A percentile compares a stretch with the other conserved stretches of the same genome.
Evolutionary conservation across 2,888 invertebrate species (phyloP).

Genomic region (Athetis lepigone): DNA sequence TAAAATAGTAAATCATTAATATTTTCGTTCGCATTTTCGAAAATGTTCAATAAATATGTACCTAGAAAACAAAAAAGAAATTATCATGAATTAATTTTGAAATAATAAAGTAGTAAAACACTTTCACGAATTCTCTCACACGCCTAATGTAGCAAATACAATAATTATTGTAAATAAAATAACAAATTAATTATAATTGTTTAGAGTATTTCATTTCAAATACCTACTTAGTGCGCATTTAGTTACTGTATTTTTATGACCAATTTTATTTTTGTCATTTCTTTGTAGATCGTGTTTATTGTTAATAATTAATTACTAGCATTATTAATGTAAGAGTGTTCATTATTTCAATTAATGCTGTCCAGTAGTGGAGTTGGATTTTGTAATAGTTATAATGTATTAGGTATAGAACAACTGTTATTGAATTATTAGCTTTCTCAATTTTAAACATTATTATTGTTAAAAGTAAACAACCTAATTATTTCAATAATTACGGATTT

Average conservation of each 20-base stretch:
- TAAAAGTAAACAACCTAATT: neutral
- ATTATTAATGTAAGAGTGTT: conserved; percentile 1
- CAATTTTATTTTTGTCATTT: neutral
- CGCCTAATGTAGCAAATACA: conserved; percentile 53
- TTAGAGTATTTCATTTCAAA: conserved; percentile 14
- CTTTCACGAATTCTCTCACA: conserved; percentile 38
- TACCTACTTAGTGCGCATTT: conserved; percentile 12
- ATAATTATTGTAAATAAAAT: conserved; percentile 56
- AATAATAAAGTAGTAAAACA: conserved; percentile 37
- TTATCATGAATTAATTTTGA: conserved; percentile 46
- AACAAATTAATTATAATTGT: conserved; percentile 3
- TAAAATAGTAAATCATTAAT: conserved; percentile 45
- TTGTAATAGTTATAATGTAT: neutral
- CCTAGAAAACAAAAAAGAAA: conserved; percentile 21
- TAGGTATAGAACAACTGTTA: conserved; percentile 14
- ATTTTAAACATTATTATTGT: neutral
- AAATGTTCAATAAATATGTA: conserved; percentile 8
- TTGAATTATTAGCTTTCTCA: conserved; percentile 40
- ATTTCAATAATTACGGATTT: neutral
- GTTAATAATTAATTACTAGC: conserved; percentile 18
- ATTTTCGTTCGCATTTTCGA: conserved; percentile 36
- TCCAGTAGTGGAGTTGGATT: conserved; percentile 20
- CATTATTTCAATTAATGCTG: conserved; percentile 28
- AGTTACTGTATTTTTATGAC: conserved; percentile 8
- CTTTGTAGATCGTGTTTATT: conserved; percentile 8